Base-by-base conservation (phyloP, 1,140 invertebrate genomes). In the Calosoma granatense region DNA sequence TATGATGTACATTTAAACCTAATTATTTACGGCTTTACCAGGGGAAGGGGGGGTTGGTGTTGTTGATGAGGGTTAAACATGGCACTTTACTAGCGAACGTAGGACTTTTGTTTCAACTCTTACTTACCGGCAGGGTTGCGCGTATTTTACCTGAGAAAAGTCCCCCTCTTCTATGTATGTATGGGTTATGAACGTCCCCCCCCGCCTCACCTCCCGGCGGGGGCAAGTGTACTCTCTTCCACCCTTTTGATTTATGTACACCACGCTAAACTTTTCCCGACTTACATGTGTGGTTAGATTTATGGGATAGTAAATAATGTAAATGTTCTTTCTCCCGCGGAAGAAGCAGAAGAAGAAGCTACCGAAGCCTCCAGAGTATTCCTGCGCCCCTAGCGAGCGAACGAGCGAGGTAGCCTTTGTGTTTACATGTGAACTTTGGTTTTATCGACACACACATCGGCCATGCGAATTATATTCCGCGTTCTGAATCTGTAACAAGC, bases 281-380 rank as follows among this genome's bases (percentile, higher is more conserved):
- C 55, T 56, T 61, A 61, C 59, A 59, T 59, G 59, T 53, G 57
- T 22, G 57, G 17, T 23, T 54, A 58, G 57, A 61, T 61, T 61
- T 61, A 61, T 61, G 39, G 51, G 51, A 51, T 59, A 61, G 59
- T 61, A 61, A 61, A 61, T 61, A 61, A 61, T 53, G 54, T 58
- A 60, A 54, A 56, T 53, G 59, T n/a, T n/a, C n/a, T n/a, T n/a
- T n/a, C n/a, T n/a, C 36, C 54, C 53, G 23, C 30, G 17, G 43
- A 55, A 51, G 39, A 20, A 54, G 20, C 36, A 21, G 17, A 15
- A 2, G 23, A 9, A n/a, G 26, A 36, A 36, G 26, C 6, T 36
- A n/a, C 26, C 26, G n/a, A n/a, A 9, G 26, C 26, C 26, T 6
- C 6, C 26, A n/a, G n/a, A n/a, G 26, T 6, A 9, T 36, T n/a